phyloP scores from a whole-genome alignment of 2,888 invertebrate species.

The Sminthurinus aureus region DNA sequence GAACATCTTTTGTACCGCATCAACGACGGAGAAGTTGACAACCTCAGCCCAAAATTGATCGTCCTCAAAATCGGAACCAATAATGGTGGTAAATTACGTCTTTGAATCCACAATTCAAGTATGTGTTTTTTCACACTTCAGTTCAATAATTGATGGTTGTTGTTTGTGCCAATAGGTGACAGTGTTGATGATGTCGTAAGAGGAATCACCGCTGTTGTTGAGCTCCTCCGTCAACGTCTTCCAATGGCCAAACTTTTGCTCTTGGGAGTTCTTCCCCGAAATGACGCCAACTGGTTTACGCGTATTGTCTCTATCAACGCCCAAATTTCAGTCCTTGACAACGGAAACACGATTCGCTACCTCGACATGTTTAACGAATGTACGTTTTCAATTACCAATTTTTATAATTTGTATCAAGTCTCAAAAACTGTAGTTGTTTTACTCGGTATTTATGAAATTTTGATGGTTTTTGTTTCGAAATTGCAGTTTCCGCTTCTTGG shows the following conservation, averaged over 20 bases:
- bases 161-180: too few species aligned
- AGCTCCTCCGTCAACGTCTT: conserved; percentile 29
- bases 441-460: too few species aligned
- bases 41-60: conserved; percentile 62
- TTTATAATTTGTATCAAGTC: too few species aligned
- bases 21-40: conserved; percentile 66
- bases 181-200: conserved; percentile 28
- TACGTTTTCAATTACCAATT: too few species aligned
- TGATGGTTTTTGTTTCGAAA: too few species aligned
- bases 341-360: conserved; percentile 48
- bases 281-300: background rate
- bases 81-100: conserved; percentile 22
- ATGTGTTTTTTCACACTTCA: too few species aligned
- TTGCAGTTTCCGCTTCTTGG: too few species aligned
- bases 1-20: conserved; percentile 68
- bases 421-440: too few species aligned
- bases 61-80: conserved; percentile 42
- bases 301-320: conserved; percentile 28
- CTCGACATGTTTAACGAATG: conserved; percentile 55
- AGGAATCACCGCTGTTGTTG: conserved; percentile 34
- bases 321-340: conserved; percentile 43
- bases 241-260: conserved; percentile 46
- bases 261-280: conserved; percentile 45
- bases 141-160: too few species aligned
- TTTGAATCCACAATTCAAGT: too few species aligned